Evolutionary conservation across 2,888 invertebrate species (phyloP), one percentile per base, ranked within the genome.

Genomic region (Ptycholaimellus sp.): DNA sequence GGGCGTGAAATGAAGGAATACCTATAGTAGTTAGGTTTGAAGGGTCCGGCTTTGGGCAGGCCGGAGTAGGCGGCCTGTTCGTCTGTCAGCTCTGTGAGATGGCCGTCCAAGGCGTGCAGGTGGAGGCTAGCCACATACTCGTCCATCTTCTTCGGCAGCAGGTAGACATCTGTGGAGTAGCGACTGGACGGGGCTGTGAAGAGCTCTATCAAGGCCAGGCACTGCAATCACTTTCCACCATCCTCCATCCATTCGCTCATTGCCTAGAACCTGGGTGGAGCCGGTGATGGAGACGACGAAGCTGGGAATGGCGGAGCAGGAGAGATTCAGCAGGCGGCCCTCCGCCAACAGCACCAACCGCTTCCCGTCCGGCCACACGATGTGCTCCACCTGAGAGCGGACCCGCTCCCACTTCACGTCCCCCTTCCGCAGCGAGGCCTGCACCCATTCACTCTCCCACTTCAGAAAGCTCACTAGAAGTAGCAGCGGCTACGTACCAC

Each of bases 91-190:
- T 93, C 90, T 0, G 90, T 93, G 49, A 93, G 68, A 57, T 90
- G 87, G 17, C 90, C 90, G 67, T 90, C 90, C 60, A 93, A 93
- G 16, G 85, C 81, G 7, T 87, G 82, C 54, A 93, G 68, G 65
- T 93, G 93, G 30, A 93, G 70, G 46, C 82, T 83, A 13, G 93
- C 90, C 18, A 93, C 93, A 62, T 90, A 90, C 56, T 93, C 93
- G 65, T 93, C 80, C 90, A 93, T 87, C 66, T 93, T 93, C 67
- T 93, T 93, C 36, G 93, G 93, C 52, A 93, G 67, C 46, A 93
- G 69, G 64, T 93, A 93, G 16, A 93, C 90, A 60, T 93, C 93
- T 44, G 83, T 74, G n/a, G 87, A 90, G 63, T 93, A 93, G 42
- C 90, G 70, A 29, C 83, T 82, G 34, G 72, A 67, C 13, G 90